phyloP scores from a whole-genome alignment of 2,888 invertebrate genomes.

The Polia nebulosa region DNA sequence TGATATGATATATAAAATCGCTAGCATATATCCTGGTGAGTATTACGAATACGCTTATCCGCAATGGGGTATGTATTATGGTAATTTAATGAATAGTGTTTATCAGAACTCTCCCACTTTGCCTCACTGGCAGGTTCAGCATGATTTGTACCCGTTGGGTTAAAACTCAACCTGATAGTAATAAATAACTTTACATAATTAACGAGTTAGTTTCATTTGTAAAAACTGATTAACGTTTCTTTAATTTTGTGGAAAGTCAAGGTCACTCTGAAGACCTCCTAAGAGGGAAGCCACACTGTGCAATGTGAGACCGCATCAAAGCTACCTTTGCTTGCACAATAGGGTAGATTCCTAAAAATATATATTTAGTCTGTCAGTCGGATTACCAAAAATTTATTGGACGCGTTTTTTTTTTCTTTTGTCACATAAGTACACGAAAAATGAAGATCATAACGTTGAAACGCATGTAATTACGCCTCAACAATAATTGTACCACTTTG shows the following conservation, averaged over 20 bases:
- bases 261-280: neutral
- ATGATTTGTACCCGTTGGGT: slow-evolving; percentile 62
- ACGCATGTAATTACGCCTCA: no score
- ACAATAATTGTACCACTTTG: no score
- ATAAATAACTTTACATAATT: neutral
- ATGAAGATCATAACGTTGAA: no score
- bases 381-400: no score
- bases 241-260: neutral
- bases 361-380: no score
- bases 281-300: neutral
- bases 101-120: slow-evolving; percentile 41
- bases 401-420: no score
- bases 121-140: slow-evolving; percentile 28
- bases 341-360: no score
- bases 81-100: neutral
- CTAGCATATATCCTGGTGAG: slow-evolving; percentile 63
- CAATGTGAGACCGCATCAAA: neutral
- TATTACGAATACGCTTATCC: slow-evolving; percentile 83
- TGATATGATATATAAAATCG: slow-evolving; percentile 60
- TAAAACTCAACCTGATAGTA: slow-evolving; percentile 21
- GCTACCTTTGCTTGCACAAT: no score
- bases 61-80: slow-evolving; percentile 66
- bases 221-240: neutral
- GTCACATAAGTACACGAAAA: no score
- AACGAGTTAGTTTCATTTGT: neutral